Conservation (phyloP, 1,140 invertebrate species). For the Drosophila paulistorum region DNA sequence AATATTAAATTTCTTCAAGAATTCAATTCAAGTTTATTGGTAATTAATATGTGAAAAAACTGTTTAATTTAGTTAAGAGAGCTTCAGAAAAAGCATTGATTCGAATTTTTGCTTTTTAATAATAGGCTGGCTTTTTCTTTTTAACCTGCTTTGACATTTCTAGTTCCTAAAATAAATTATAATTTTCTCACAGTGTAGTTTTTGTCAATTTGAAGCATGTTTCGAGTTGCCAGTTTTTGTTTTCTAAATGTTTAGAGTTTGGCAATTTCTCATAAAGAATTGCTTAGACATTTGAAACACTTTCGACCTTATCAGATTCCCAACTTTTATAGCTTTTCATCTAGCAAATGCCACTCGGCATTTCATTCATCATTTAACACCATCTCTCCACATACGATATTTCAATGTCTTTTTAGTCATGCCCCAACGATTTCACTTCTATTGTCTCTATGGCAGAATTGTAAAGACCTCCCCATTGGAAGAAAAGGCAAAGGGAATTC, state of each 20-base stretch:
- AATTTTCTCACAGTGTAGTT: not conserved
- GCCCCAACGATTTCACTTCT: constrained; percentile 14
- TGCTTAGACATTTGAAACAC: not conserved
- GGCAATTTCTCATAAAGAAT: not conserved
- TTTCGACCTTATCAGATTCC: constrained; percentile 1
- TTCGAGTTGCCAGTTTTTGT: not conserved
- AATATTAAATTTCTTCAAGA: too few species aligned
- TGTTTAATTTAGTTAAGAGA: too few species aligned
- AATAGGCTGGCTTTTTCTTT: too few species aligned
- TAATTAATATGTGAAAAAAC: too few species aligned
- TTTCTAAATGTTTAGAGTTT: not conserved
- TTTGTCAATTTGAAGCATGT: not conserved
- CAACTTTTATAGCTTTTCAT: constrained; percentile 1
- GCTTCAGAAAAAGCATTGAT: too few species aligned
- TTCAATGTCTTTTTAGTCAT: not conserved
- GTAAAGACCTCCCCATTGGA: not conserved
- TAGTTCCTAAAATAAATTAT: too few species aligned
- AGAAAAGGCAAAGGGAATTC: too few species aligned
- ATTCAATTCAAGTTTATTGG: too few species aligned
- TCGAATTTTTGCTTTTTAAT: too few species aligned
- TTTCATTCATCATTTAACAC: constrained; percentile 11
- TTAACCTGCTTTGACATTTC: too few species aligned
- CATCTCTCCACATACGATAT: not conserved
- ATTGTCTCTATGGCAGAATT: constrained; percentile 3
- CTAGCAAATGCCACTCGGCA: not conserved